Evolutionary conservation across 35 echinoderm and acorn worm genomes (phyloP), one percentile per base, ranked within the genome.

Genomic region (Hemicentrotus pulcherrimus): DNA sequence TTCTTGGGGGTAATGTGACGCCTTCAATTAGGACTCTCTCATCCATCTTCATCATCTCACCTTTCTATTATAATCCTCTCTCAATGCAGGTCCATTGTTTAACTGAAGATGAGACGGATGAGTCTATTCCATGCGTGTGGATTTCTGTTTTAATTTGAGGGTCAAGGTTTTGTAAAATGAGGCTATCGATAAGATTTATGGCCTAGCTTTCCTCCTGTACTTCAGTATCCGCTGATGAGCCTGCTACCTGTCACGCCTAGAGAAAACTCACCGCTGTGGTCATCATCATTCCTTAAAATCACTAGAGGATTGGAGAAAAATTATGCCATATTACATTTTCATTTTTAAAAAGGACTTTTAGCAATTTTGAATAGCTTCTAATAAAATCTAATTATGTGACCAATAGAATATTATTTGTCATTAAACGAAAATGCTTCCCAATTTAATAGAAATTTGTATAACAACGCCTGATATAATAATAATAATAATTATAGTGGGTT

Each of bases 71-170:
- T 78, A 78, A 78, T 78, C 65, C 24, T 78, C 28, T 8, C 65
- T 78, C 24, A 78, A 78, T 7, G 65, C 28, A 78, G 15, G 19
- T 78, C 24, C 65, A n/a, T 78, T 78, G 65, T 78, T 78, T 78
- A 4, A 78, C 1, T 78, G 5, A 78, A 2, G 65, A 78, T 78
- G 65, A n/a, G 65, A 78, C 65, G 19, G 65, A 78, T 78, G 65
- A 8, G 65, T 78, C 22, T 55, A 55, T 55, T 55, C 50, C 50
- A 55, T 55, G 7, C 50, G 50, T 55, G 65, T 78, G 22, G 65
- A 78, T 78, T 78, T 78, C 65, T 78, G 65, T n/a, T 78, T 78
- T 78, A 78, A 78, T 78, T 78, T 78, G 18, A 78, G 65, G 65
- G 65, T 78, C 65, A 78, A 78, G 65, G 65, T 78, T n/a, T 78